Evolutionary conservation across 2,113 vertebrate species (phyloP), one percentile per base, ranked within the genome.

Genomic region (Hippocampus mohnikei): DNA sequence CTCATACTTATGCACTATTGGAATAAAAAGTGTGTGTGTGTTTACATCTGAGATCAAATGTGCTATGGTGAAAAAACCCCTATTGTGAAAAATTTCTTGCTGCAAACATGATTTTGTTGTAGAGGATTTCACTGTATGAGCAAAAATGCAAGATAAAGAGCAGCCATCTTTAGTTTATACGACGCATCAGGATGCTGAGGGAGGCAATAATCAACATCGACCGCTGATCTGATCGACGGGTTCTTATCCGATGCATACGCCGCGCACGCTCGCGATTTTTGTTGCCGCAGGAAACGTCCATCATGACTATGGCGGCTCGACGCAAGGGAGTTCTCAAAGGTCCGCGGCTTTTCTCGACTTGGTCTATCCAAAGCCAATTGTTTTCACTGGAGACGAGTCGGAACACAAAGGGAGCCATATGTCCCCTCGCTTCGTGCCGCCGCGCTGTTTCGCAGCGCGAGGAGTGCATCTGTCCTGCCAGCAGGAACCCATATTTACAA

Each of bases 211-310:
- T 55, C n/a, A n/a, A 11, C 8, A 23, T 21, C 8, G n/a, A 20
- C 21, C 9, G 13, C 5, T 59, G 16, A 60, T 60, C 15, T 2
- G 15, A 58, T 27, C n/a, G 13, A 58, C 23, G 16, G 55, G 5
- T 20, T 60, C 58, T 33, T 33, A 33, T 60, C 27, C 58, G 33
- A 33, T 27, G 6, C 55, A 13, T 6, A 58, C 23, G 12, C 23
- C 23, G 55, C 42, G 12, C 48, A 71, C 46, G 67, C 74, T 75
- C 72, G 67, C 81, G 61, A 80, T 78, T 73, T 78, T 55, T 73
- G 73, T 27, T 71, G 69, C 40, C 74, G 64, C 67, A 9, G 56
- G 64, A 76, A 80, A 73, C 46, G 46, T 53, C 48, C 23, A n/a
- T 42, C 61, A 18, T 44, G 48, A 76, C 65, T 71, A 76, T 72